Base-by-base conservation (phyloP, 2,113 vertebrate genomes). In the Gambusia holbrooki region DNA sequence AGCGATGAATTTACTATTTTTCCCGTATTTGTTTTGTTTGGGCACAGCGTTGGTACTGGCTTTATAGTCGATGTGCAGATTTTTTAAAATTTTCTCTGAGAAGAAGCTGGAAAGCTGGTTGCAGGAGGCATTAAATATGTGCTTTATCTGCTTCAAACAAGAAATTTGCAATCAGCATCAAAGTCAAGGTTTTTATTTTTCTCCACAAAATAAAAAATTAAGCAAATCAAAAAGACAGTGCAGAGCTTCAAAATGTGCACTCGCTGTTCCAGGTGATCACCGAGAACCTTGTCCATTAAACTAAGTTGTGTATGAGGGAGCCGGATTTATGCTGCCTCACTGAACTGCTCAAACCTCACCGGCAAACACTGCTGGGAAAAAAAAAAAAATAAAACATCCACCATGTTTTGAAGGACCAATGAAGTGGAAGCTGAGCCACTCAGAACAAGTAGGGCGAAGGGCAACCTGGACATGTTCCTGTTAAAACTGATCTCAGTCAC, bases 361-460 rank as follows among this genome's bases (percentile, higher is more conserved):
- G 33, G 58, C 73, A 81, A 75, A 80, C 69, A 7, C 42, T 32
- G 45, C 76, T 22, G 71, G 28, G 51, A 65, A 73, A 74, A 10
- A 37, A 37, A 12, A 37, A 10, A 35, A 35, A 35, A 7, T n/a
- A n/a, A 37, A 37, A 37, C 11, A 37, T 37, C 35, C 35, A 37
- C 35, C 35, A 11, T 13, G 28, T 54, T 86, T 69, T 87, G 66
- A 80, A 77, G 74, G 67, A 68, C 33, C 29, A 71, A 81, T 66
- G n/a, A 76, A 66, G 74, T 3, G 8, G 45, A 29, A 28, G 64
- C 76, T 54, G 74, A 81, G 76, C 68, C 79, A 76, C 68, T 54
- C 67, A 69, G 83, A 62, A 79, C n/a, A 77, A 92, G 76, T 84
- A 84, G 88, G 86, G 48, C 84, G 84, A 63, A 70, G 66, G 77